Conservation (phyloP, 2,797 vertebrate genomes). For the Danio jaintianensis region DNA sequence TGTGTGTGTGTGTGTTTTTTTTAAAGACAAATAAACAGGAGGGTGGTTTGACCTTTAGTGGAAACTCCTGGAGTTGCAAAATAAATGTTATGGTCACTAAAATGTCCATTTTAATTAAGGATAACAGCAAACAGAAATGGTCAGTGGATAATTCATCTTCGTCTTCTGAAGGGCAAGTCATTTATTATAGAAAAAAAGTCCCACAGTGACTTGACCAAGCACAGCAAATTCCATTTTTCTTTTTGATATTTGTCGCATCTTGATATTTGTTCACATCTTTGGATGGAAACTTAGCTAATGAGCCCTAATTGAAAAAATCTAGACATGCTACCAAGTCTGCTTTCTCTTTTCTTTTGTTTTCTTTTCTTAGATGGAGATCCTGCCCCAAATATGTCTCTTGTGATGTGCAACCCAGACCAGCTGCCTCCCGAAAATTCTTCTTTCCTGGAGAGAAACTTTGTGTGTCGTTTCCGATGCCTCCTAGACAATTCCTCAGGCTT, state of each 20-base stretch:
- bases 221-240: no score
- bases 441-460: conserved; percentile 82
- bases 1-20: not conserved
- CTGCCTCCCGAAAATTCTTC: conserved; percentile 72
- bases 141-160: not conserved
- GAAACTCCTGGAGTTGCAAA: conserved; percentile 45
- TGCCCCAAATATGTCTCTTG: conserved; percentile 61
- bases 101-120: conserved; percentile 46
- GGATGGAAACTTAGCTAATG: not conserved
- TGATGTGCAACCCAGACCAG: conserved; percentile 69
- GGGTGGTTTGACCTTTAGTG: conserved; percentile 55
- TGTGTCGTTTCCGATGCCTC: conserved; percentile 86
- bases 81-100: conserved; percentile 51
- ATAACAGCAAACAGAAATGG: conserved; percentile 1
- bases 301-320: not conserved
- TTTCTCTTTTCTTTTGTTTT: not conserved
- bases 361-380: conserved; percentile 65
- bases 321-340: not conserved
- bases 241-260: no score
- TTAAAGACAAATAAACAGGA: not conserved
- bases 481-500: conserved; percentile 87
- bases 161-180: no score
- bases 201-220: no score
- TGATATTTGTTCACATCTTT: no score
- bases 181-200: no score